A percentile compares a stretch with the other conserved stretches of the same genome.
Evolutionary conservation across 2,113 vertebrate species (phyloP).

Genomic region (Cebidichthys violaceus): DNA sequence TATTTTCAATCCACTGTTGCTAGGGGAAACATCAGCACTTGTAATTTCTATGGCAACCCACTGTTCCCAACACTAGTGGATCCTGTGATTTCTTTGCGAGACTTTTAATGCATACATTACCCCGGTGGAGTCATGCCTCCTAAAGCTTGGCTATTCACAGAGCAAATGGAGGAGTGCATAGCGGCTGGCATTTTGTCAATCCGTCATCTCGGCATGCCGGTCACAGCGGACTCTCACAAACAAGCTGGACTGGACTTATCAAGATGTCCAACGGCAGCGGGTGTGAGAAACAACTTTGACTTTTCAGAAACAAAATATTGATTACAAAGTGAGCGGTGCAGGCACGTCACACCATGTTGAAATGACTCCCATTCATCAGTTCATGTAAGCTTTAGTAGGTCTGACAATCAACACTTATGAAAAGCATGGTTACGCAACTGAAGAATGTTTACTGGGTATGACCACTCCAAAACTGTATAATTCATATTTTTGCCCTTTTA

Average conservation of each 20-base stretch:
- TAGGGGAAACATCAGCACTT: conserved; percentile 74
- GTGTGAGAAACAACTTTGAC: conserved; percentile 32
- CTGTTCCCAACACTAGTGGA: conserved; percentile 59
- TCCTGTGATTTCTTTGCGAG: conserved; percentile 62
- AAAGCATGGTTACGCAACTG: neutral
- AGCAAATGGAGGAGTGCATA: conserved; percentile 44
- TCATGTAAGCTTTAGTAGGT: neutral
- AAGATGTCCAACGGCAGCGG: conserved; percentile 27
- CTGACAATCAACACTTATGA: conserved; percentile 8
- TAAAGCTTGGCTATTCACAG: conserved; percentile 48
- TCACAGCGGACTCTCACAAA: conserved; percentile 46
- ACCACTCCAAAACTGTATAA: neutral
- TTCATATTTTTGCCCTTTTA: conserved; percentile 18
- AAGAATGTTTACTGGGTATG: neutral
- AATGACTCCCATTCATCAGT: conserved; percentile 17
- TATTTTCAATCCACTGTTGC: conserved; percentile 77
- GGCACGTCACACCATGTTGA: neutral
- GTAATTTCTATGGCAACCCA: conserved; percentile 78
- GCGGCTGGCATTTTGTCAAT: conserved; percentile 52
- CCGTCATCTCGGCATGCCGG: conserved; percentile 55
- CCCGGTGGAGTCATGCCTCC: conserved; percentile 38
- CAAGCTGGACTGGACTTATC: neutral
- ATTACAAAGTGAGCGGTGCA: conserved; percentile 6
- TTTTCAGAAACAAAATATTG: conserved; percentile 33
- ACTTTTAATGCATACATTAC: conserved; percentile 76